These are phyloP conservation scores for Oenanthe melanoleuca DNA, from an alignment of 2,113 vertebrate genomes.

Conservation along the genomic window DNA sequence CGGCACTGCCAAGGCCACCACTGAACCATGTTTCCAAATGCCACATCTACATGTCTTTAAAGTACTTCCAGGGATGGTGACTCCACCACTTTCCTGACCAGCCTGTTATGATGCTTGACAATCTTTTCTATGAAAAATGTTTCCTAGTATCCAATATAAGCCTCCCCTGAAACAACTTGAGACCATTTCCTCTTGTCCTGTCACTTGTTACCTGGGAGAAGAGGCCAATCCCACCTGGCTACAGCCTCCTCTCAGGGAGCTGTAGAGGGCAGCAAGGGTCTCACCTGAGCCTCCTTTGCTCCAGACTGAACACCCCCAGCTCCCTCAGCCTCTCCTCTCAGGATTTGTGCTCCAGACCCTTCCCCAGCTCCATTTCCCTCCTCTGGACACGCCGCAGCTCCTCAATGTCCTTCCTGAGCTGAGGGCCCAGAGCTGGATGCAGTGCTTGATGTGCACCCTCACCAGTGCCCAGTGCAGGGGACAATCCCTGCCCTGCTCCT, in stretches of 20 bases:
- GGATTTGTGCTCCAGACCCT: not conserved
- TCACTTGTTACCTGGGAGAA: not conserved
- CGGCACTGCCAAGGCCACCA: not conserved
- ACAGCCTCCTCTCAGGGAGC: not conserved
- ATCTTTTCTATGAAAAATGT: not conserved
- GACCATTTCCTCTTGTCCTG: not conserved
- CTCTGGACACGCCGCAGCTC: rapidly evolving
- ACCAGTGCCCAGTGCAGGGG: rapidly evolving
- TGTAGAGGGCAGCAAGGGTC: not conserved
- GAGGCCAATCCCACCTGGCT: not conserved
- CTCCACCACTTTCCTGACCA: not conserved
- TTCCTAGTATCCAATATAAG: not conserved
- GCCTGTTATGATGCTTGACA: not conserved
- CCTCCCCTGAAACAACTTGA: not conserved
- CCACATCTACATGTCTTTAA: not conserved
- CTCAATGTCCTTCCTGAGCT: rapidly evolving
- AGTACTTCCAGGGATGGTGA: not conserved
- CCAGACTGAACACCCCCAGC: not conserved
- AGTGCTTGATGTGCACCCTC: not conserved
- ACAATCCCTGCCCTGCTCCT: not conserved
- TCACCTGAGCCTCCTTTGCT: too few species aligned
- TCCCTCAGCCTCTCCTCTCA: not conserved
- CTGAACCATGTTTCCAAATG: not conserved
- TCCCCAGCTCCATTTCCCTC: rapidly evolving
- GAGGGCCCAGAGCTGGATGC: not conserved